Evolutionary conservation across 2,113 vertebrate genomes (phyloP).

Genomic region (Phylloscopus trochiloides): DNA sequence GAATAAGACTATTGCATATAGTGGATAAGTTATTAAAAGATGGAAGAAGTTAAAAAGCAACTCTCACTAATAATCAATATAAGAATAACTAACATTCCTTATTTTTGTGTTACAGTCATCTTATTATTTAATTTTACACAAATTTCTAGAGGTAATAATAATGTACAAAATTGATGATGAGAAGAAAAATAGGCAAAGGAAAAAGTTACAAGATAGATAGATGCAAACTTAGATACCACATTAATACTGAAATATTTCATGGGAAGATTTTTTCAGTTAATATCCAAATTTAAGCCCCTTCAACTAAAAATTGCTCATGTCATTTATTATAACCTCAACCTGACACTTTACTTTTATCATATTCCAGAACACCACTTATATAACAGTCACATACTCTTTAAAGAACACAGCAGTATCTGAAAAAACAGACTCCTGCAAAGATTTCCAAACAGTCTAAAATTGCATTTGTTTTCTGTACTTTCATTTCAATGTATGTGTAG

Average conservation of each 20-base stretch:
- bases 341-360: background rate
- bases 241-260: background rate
- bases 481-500: background rate
- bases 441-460: background rate
- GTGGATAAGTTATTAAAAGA: background rate
- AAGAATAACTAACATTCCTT: background rate
- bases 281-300: background rate
- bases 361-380: background rate
- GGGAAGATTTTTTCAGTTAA: background rate
- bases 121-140: background rate
- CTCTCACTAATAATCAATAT: background rate
- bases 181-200: background rate
- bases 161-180: background rate
- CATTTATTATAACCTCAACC: background rate
- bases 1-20: background rate
- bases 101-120: background rate
- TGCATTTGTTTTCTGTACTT: background rate
- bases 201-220: background rate
- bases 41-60: background rate
- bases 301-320: fast-evolving
- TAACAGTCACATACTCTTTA: background rate
- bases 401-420: background rate
- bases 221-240: background rate
- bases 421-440: background rate
- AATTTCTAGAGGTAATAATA: background rate